phyloP scores from a whole-genome alignment of 2,888 invertebrate species.

The Cyclophora punctaria region DNA sequence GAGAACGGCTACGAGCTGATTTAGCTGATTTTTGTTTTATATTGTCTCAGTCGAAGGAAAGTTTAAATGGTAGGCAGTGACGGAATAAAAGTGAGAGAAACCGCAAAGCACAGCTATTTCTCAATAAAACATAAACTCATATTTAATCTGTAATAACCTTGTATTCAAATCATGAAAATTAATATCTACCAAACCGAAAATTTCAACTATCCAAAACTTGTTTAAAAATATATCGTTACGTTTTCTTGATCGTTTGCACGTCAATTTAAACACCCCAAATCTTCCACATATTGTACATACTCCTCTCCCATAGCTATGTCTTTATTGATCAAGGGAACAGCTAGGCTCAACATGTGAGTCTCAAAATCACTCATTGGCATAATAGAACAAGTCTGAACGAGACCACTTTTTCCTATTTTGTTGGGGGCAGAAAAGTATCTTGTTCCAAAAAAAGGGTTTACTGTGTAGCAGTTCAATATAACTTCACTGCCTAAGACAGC shows the following conservation, averaged over 20 bases:
- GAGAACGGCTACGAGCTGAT: no score
- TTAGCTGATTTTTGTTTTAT: no score
- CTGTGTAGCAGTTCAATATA: slow-evolving; percentile 35
- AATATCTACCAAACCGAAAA: neutral
- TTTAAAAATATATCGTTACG: neutral
- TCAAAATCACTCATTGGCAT: slow-evolving; percentile 41
- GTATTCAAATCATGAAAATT: neutral
- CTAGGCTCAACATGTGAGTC: slow-evolving; percentile 26
- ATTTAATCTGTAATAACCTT: no score
- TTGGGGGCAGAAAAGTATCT: slow-evolving; percentile 50
- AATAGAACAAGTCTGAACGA: slow-evolving; percentile 30
- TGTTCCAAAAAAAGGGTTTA: slow-evolving; percentile 48
- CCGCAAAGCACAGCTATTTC: no score
- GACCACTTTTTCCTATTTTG: slow-evolving; percentile 37
- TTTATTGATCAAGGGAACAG: slow-evolving; percentile 34
- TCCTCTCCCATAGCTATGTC: slow-evolving; percentile 46
- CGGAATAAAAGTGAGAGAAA: no score
- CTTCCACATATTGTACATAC: slow-evolving; percentile 30
- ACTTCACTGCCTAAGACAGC: slow-evolving; percentile 37
- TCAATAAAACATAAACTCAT: no score
- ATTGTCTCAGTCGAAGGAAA: no score
- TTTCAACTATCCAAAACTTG: slow-evolving; percentile 1
- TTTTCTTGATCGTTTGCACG: no score
- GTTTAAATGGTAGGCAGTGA: no score
- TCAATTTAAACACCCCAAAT: neutral